These are phyloP conservation scores for Gandaritis pyraliata DNA, from an alignment of 2,888 invertebrate genomes.

Conservation along the genomic window DNA sequence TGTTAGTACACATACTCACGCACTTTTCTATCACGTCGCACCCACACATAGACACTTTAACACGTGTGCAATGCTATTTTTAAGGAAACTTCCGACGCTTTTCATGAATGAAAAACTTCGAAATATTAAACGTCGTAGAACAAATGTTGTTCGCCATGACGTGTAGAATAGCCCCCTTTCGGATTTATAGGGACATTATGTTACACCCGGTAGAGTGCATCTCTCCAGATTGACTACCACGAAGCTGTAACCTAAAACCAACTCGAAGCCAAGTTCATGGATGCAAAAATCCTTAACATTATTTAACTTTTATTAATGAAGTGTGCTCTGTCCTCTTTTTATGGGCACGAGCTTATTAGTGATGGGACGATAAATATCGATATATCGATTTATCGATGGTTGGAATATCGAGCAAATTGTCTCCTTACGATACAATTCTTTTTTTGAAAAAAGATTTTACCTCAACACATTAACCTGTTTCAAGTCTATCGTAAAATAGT, in stretches of 20 bases:
- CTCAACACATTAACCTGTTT: constrained; percentile 19
- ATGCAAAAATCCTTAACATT: constrained; percentile 65
- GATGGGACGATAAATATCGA: constrained; percentile 42
- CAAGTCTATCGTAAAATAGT: constrained; percentile 16
- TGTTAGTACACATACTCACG: no score
- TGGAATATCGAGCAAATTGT: constrained; percentile 10
- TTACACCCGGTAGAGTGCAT: constrained; percentile 20
- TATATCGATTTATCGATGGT: constrained; percentile 9
- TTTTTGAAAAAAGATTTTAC: constrained; percentile 11
- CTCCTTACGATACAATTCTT: background rate
- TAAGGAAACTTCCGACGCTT: no score
- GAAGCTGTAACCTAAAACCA: constrained; percentile 54
- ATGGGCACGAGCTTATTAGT: constrained; percentile 69
- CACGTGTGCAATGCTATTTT: no score
- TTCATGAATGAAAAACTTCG: no score
- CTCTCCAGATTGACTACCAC: constrained; percentile 22
- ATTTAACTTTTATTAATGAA: constrained; percentile 79
- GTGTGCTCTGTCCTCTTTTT: constrained; percentile 74
- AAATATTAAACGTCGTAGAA: no score
- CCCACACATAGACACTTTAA: no score
- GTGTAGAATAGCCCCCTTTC: no score
- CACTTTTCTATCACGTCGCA: no score
- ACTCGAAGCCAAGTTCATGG: constrained; percentile 38
- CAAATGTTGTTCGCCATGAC: no score
- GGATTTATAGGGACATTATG: no score